Base-by-base conservation (phyloP, 2,888 invertebrate species). In the Dasysyrphus tricinctus region DNA sequence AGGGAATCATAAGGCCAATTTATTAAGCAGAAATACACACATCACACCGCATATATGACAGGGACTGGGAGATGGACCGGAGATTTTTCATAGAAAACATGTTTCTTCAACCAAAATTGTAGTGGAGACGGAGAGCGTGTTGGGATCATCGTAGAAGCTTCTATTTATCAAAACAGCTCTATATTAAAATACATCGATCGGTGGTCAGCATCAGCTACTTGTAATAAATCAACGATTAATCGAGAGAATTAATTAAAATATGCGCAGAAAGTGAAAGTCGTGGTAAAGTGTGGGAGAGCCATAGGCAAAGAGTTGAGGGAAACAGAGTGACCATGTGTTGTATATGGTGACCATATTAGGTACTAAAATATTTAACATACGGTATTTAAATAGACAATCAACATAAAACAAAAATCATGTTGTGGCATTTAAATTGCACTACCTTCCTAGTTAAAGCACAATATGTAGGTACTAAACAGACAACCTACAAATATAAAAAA, bases 181-280 rank as follows among this genome's bases (percentile, higher is more conserved):
- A 75, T 42, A 16, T 19, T 49, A 12, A 11, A 32, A 19, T 19
- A 65, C 57, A 59, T 78, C 85, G 88, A 84, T 80, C 51, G 78
- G 88, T 88, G 88, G 77, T 88, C 88, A 88, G 88, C 88, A 77
- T 42, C 42, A 29, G 89, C 59, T 67, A 24, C 12, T 29, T 54
- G 65, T 51, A 83, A 83, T 91, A 90, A 91, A 91, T 91, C 91
- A 91, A 90, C 88, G 89, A 81, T 88, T 90, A 91, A 91, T 91
- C 91, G 91, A 90, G 90, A 90, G 90, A 88, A 91, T 90, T 91
- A 91, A 91, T 91, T 91, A 91, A 91, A 90, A 90, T 88, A 88
- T 80, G 83, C 84, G 69, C 63, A 54, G 47, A 70, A 57, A 73
- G 9, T 34, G 42, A 59, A 49, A 59, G 59, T 37, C 2, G 12